Percentiles rank a stretch among this genome's conserved stretches.
phyloP scores from a whole-genome alignment of 2,113 vertebrate genomes.

The Bettongia penicillata region DNA sequence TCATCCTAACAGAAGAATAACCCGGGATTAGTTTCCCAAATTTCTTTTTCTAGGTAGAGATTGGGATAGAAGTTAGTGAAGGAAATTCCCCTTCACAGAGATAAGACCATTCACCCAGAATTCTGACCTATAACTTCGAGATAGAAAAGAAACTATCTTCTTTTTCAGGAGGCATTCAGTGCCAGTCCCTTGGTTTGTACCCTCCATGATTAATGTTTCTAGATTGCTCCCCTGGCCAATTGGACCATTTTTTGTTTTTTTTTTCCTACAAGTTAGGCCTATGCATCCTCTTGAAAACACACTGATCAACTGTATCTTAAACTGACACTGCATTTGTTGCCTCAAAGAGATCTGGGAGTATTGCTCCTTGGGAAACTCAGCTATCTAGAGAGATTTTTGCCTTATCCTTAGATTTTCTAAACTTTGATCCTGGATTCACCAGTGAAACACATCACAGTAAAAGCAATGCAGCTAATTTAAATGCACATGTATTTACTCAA shows the following conservation, averaged over 20 bases:
- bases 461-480: not conserved
- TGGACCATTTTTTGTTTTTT: not conserved
- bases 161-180: not conserved
- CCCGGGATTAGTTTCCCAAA: not conserved
- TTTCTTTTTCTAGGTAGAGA: not conserved
- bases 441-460: not conserved
- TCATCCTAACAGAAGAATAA: not conserved
- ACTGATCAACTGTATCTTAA: not conserved
- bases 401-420: not conserved
- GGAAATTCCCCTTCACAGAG: not conserved
- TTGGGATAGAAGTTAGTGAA: not conserved
- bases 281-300: not conserved
- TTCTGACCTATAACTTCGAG: not conserved
- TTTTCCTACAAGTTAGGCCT: not conserved
- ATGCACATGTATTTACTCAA: not conserved
- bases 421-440: not conserved
- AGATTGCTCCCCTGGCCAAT: not conserved
- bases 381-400: not conserved
- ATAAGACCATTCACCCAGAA: not conserved
- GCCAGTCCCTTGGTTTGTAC: not conserved
- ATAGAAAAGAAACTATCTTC: constrained; percentile 11
- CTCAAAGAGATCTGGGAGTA: not conserved
- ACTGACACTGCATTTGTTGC: not conserved
- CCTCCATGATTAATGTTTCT: not conserved
- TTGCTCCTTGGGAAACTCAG: not conserved